Base-by-base conservation (phyloP, 2,113 vertebrate genomes). In the Phasianus colchicus region DNA sequence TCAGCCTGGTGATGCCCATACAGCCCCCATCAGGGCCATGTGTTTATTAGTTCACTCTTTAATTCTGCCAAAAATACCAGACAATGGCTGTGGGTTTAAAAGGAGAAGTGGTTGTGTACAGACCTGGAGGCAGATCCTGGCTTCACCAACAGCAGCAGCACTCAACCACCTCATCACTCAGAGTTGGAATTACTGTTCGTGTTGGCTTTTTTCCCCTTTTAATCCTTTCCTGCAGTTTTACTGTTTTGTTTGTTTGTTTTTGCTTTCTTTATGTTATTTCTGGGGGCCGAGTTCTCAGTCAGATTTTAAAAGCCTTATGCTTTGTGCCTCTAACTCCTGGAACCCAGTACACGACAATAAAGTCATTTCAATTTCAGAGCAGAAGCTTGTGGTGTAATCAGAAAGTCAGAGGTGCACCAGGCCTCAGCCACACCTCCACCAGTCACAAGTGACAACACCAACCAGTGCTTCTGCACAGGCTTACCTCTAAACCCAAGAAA, bases 191-290 rank as follows among this genome's bases (percentile, higher is more conserved):
- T 90, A 83, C 84, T 42, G 65, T 75, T 89, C 86, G 84, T 1
- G 0, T 4, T 82, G 93, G 73, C 65, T 90, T 67, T 47, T 24
- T 0, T 1, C 3, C 25, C 45, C 52, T 2, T 52, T 74, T 95
- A 95, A 96, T 95, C 93, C 96, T 74, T 60, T 69, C 32, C 87
- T 84, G 87, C 77, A 84, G 86, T 81, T 95, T 87, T 92, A 65
- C 80, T 40, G 20, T 86, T 36, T 36, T 61, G 10, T 17, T 55
- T 15, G 6, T 15, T 42, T 38, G 38, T 29, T 90, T 90, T 92
- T 50, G 58, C 87, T 83, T 75, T 10, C 82, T 25, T 88, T 93
- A 88, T 88, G 92, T 84, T 93, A 90, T 92, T 95, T 95, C 89
- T 4, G 2, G 84, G 74, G 87, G 84, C 89, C 77, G 78, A 91